phyloP scores from a whole-genome alignment of 2,797 vertebrate genomes.

The Lemur catta region DNA sequence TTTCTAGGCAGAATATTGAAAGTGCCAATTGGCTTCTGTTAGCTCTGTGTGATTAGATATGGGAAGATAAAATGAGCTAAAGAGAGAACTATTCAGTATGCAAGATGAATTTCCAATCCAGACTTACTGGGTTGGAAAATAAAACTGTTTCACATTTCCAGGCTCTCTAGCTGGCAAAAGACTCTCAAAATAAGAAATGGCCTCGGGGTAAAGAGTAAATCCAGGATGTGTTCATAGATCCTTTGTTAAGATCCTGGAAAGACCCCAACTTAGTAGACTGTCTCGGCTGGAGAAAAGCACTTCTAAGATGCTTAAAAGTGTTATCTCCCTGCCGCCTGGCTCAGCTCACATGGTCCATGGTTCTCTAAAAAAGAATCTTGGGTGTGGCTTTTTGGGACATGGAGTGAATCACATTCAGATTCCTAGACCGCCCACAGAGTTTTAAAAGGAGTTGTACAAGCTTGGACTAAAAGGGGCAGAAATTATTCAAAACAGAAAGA shows the following conservation, averaged over 20 bases:
- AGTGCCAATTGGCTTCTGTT: constrained; percentile 34
- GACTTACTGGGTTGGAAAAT: background rate
- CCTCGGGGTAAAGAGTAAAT: background rate
- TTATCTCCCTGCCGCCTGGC: background rate
- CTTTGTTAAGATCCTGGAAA: background rate
- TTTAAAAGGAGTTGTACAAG: background rate
- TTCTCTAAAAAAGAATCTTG: background rate
- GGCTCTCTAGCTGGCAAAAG: constrained; percentile 9
- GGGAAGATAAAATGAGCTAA: constrained; percentile 10
- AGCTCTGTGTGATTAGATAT: background rate
- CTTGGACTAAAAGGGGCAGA: background rate
- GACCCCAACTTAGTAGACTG: background rate
- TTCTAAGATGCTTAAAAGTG: background rate
- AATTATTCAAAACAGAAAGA: background rate
- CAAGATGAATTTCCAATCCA: background rate
- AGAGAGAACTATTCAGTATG: constrained; percentile 24
- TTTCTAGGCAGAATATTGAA: background rate
- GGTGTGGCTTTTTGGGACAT: background rate
- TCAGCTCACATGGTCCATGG: rapidly evolving
- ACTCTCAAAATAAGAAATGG: constrained; percentile 17
- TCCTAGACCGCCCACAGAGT: too few relatives aligned
- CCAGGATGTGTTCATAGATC: background rate
- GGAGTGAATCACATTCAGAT: background rate
- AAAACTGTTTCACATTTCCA: constrained; percentile 10
- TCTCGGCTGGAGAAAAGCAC: background rate